Percentiles rank a stretch among this genome's conserved stretches.
Evolutionary conservation across 2,888 invertebrate genomes (phyloP).

Genomic region (Lacanobia oleracea): DNA sequence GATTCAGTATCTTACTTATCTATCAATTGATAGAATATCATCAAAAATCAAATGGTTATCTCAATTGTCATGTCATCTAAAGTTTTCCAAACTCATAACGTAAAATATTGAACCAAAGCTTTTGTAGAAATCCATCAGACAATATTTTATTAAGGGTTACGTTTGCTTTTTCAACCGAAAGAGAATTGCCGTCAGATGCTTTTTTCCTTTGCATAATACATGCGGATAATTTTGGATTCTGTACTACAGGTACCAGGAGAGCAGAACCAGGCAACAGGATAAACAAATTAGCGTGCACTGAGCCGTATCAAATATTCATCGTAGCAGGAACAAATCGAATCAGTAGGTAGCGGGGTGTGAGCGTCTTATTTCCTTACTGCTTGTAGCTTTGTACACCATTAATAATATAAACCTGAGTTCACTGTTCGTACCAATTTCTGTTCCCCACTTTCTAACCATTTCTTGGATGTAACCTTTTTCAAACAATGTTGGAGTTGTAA

Average conservation of each 20-base stretch:
- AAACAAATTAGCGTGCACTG: slow-evolving; percentile 90
- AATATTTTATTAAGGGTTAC: slow-evolving; percentile 27
- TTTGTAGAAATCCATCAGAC: slow-evolving; percentile 21
- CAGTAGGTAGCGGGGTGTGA: slow-evolving; percentile 80
- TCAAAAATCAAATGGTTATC: not conserved
- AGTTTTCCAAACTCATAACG: not conserved
- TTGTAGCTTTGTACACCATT: slow-evolving; percentile 74
- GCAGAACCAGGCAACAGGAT: slow-evolving; percentile 83
- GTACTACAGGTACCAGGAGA: slow-evolving; percentile 76
- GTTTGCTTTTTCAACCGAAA: slow-evolving; percentile 14
- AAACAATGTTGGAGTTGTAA: slow-evolving; percentile 23
- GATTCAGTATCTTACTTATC: not conserved
- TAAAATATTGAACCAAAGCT: not conserved
- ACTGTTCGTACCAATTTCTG: slow-evolving; percentile 59
- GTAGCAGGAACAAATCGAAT: slow-evolving; percentile 90
- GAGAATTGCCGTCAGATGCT: slow-evolving; percentile 38
- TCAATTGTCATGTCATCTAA: not conserved
- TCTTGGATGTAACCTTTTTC: slow-evolving; percentile 44
- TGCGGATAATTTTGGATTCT: slow-evolving; percentile 72
- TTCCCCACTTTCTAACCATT: slow-evolving; percentile 60
- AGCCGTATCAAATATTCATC: slow-evolving; percentile 90
- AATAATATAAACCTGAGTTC: slow-evolving; percentile 79
- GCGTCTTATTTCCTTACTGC: slow-evolving; percentile 83
- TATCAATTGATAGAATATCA: not conserved
- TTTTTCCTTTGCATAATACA: slow-evolving; percentile 67